A percentile compares a stretch with the other conserved stretches of the same genome.
phyloP scores from a whole-genome alignment of 2,113 vertebrate genomes.

The Ammodytes dubius region DNA sequence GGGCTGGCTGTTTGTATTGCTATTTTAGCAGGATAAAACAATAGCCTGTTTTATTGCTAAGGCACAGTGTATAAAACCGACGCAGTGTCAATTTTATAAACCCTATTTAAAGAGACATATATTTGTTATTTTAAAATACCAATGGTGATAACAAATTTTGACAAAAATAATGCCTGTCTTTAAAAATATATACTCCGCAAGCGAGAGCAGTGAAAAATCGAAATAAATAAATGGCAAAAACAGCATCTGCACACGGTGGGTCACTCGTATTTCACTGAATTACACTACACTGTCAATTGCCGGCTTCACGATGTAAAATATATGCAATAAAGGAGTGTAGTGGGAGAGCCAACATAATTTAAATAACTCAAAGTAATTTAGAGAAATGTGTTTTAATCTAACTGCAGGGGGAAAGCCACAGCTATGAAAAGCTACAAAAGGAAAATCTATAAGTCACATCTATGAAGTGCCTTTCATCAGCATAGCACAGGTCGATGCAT shows the following conservation, averaged over 20 bases:
- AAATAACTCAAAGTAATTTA: conserved; percentile 77
- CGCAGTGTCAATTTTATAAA: conserved; percentile 73
- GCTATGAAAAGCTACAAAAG: conserved; percentile 59
- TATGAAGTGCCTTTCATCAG: conserved; percentile 81
- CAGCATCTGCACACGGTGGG: conserved; percentile 53
- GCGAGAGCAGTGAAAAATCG: conserved; percentile 42
- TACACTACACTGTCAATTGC: conserved; percentile 63
- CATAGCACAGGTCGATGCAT: conserved; percentile 75
- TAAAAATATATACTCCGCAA: conserved; percentile 66
- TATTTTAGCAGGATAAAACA: conserved; percentile 78
- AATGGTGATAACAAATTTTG: conserved; percentile 57
- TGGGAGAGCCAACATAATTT: conserved; percentile 44
- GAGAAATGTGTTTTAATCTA: conserved; percentile 75
- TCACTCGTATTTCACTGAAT: conserved; percentile 70
- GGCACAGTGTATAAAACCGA: conserved; percentile 62
- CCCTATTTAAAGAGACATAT: conserved; percentile 73
- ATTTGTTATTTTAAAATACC: conserved; percentile 75
- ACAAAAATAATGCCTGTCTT: conserved; percentile 65
- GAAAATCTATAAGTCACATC: conserved; percentile 81
- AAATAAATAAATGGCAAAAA: conserved; percentile 74
- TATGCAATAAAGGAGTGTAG: conserved; percentile 68
- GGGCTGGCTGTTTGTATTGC: conserved; percentile 69
- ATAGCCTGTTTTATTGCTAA: conserved; percentile 69
- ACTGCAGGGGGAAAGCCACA: conserved; percentile 55
- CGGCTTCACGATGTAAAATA: conserved; percentile 70